phyloP scores from a whole-genome alignment of 2,113 vertebrate genomes.

The Corythornis cristatus region DNA sequence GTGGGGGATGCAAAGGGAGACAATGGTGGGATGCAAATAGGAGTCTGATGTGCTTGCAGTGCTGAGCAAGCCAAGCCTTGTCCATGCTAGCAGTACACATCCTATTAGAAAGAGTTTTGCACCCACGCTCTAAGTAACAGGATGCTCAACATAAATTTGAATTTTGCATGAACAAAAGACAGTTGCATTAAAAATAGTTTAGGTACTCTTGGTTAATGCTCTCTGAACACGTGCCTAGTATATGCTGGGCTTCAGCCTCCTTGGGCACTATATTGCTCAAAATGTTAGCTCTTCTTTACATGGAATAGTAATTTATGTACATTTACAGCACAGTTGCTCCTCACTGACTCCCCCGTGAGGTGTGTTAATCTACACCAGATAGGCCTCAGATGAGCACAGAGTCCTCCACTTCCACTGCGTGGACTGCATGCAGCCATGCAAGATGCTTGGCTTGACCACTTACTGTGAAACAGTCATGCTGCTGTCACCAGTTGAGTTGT shows the following conservation, averaged over 20 bases:
- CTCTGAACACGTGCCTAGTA: background rate
- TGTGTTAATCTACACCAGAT: background rate
- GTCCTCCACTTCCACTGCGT: background rate
- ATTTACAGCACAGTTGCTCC: background rate
- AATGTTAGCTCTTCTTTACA: background rate
- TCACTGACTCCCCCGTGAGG: background rate
- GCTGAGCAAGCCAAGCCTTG: background rate
- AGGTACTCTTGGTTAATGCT: background rate
- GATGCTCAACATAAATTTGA: background rate
- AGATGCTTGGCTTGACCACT: background rate
- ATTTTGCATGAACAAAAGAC: background rate
- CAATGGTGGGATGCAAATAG: background rate
- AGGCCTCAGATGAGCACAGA: background rate
- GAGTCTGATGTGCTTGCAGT: background rate
- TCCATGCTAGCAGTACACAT: background rate
- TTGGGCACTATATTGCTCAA: background rate
- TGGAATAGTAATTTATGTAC: background rate
- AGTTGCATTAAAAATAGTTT: background rate
- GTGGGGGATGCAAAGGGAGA: background rate
- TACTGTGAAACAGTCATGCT: background rate
- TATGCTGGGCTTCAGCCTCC: background rate
- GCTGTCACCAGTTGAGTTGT: background rate
- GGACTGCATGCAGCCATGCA: background rate
- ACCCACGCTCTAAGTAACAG: background rate
- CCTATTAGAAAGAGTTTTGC: background rate